Percentiles rank a stretch among this genome's conserved stretches.
These are phyloP conservation scores for Diuraphis noxia DNA, from an alignment of 1,140 invertebrate genomes.

Conservation along the genomic window DNA sequence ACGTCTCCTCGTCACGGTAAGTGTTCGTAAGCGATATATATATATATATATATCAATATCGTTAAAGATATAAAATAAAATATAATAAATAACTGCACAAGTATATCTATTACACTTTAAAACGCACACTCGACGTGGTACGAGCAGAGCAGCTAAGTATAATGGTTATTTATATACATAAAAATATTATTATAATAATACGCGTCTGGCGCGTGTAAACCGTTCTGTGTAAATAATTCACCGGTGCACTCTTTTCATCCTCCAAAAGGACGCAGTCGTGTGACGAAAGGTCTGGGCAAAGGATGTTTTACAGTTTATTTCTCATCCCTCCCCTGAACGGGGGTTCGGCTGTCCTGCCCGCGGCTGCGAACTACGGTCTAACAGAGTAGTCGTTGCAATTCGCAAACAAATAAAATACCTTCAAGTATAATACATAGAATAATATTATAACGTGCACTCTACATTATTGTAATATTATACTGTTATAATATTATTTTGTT, in stretches of 20 bases:
- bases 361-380: background rate
- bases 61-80: background rate
- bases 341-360: background rate
- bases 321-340: no score
- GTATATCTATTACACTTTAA: background rate
- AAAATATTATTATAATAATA: background rate
- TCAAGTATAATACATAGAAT: background rate
- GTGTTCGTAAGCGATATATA: background rate
- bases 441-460: background rate
- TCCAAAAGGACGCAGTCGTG: background rate
- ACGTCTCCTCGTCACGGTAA: background rate
- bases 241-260: background rate
- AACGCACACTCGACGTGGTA: background rate
- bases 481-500: no score
- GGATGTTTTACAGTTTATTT: background rate
- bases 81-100: background rate
- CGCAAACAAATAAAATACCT: background rate
- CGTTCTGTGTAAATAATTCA: conserved; percentile 9
- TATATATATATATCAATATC: no score
- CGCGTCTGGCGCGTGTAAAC: background rate
- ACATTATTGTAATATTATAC: background rate
- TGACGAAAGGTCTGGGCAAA: background rate
- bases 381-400: background rate
- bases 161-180: background rate
- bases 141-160: background rate